Conservation (phyloP, 2,113 vertebrate genomes). For the Aegithalos caudatus region DNA sequence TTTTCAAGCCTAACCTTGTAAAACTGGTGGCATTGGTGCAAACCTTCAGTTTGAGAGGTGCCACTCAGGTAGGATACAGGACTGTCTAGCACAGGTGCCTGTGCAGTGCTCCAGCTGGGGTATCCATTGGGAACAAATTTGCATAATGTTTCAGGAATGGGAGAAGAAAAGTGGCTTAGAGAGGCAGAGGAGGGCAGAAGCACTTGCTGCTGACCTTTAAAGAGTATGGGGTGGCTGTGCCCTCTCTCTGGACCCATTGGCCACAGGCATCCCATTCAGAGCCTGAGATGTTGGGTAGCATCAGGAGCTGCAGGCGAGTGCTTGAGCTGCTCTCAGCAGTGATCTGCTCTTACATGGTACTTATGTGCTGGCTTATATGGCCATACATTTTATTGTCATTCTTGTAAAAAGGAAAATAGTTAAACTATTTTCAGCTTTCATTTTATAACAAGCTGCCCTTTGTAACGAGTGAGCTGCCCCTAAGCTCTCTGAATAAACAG, state of each 20-base stretch:
- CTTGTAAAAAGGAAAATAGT: neutral
- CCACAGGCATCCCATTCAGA: neutral
- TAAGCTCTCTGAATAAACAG: neutral
- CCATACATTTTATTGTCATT: neutral
- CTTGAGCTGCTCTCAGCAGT: neutral
- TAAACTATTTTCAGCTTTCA: neutral
- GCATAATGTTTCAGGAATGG: accelerated
- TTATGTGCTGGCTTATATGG: neutral
- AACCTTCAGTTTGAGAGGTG: neutral
- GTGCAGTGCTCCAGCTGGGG: neutral
- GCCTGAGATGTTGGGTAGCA: neutral
- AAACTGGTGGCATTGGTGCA: neutral
- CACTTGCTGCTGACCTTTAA: neutral
- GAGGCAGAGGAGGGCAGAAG: neutral
- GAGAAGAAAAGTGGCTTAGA: neutral
- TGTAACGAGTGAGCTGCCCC: neutral
- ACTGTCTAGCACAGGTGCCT: neutral
- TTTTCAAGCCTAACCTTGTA: neutral
- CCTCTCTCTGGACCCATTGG: accelerated
- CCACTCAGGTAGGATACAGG: neutral
- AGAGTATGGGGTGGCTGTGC: neutral
- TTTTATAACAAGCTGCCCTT: neutral
- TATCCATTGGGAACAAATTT: neutral
- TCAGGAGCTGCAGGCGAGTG: neutral
- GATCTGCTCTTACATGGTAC: neutral